phyloP scores from a whole-genome alignment of 2,113 vertebrate genomes.

The Sorex fumeus region DNA sequence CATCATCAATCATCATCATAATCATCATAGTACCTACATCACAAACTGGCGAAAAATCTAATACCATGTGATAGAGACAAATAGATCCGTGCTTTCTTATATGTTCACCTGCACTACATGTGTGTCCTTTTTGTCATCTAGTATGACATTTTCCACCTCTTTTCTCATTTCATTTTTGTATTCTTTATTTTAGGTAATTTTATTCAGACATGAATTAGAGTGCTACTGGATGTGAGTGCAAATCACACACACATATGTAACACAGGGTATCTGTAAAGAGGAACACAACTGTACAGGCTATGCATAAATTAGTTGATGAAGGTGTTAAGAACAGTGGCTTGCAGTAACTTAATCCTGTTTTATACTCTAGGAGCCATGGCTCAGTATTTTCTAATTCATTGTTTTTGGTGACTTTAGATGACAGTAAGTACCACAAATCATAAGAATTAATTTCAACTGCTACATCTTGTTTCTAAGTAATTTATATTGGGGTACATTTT shows the following conservation, averaged over 20 bases:
- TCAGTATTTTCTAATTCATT: neutral
- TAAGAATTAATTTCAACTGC: neutral
- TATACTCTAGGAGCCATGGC: neutral
- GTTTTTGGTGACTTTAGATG: neutral
- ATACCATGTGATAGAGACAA: neutral
- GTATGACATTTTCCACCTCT: neutral
- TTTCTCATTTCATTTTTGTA: neutral
- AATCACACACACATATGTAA: neutral
- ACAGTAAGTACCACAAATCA: neutral
- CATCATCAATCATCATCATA: neutral
- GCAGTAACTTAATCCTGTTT: slow-evolving; percentile 11
- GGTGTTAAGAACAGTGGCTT: neutral
- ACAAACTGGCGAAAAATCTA: neutral
- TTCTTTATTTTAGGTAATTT: neutral
- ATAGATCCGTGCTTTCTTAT: neutral
- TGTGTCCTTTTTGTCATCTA: neutral
- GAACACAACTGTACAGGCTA: neutral
- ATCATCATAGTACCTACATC: neutral
- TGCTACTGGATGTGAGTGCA: neutral
- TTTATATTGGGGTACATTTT: neutral
- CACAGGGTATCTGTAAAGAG: neutral
- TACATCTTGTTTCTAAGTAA: neutral
- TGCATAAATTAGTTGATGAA: neutral
- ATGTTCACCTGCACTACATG: neutral
- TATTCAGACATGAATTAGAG: neutral